Evolutionary conservation across 2,113 vertebrate genomes (phyloP), one percentile per base, ranked within the genome.

Genomic region (Heteronetta atricapilla): DNA sequence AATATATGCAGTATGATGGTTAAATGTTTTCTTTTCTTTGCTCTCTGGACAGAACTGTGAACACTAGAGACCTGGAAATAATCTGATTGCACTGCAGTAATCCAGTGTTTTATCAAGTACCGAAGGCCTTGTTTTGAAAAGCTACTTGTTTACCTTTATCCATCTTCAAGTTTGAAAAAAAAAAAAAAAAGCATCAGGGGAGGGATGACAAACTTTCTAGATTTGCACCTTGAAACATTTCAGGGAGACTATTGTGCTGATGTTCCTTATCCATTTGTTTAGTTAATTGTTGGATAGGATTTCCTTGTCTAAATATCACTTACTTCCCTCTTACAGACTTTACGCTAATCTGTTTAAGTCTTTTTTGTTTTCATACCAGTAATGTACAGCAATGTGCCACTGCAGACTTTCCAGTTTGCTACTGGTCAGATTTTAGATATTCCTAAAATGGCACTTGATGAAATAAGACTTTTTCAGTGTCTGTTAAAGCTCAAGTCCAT

Each of bases 41-140:
- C 56, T 81, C 96, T 94, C 96, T 97, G 94, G 79, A 81, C 88
- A 99, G 99, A 99, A 95, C 97, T 98, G 82, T 99, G 98, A 99
- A 97, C 94, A 67, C 87, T 63, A 82, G 88, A 5, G 88, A 73
- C 94, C 95, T 94, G 87, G 95, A 97, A 97, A 82, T 97, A 92
- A 84, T 95, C 92, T 94, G 96, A 91, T 98, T 98, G 98, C 98
- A 98, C 98, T 98, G 97, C 90, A 91, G 97, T 97, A 91, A 94
- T 95, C 95, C 95, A 96, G 94, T 98, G 94, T 96, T 97, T 96
- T 95, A 85, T 96, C 97, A 96, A 98, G 96, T 96, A 98, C 97
- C 73, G 97, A 97, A 97, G 96, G 95, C 97, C 96, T 97, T 97
- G 95, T 92, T 96, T 96, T 97, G 97, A 92, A 96, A 98, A 96